Base-by-base conservation (phyloP, 37 sponge, comb jelly and placozoan species). In the Amphimedon queenslandica region DNA sequence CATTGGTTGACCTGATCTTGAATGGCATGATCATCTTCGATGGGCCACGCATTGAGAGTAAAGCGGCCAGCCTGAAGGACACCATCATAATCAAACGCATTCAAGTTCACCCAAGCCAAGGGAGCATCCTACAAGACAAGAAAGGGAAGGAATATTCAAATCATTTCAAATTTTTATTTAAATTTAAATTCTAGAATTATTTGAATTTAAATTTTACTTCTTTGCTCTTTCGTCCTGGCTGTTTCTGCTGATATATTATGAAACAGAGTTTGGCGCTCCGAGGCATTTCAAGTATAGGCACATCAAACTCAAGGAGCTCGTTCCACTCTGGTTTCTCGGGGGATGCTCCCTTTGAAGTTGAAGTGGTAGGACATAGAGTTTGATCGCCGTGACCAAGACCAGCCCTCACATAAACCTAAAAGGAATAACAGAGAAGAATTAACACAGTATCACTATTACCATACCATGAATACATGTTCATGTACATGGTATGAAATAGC, bases 231-330 rank as follows among this genome's bases (percentile, higher is more conserved):
- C 69, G 69, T 3, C 72, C 55, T 24, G 11, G 36, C 21, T 67
- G 41, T 13, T 40, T 24, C 43, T 70, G 37, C 30, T 43, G 51
- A 37, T 77, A 84, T 11, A 89, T 39, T 24, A 84, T 73, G 51
- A 91, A 91, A 61, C 98, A 97, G 43, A 97, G 95, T 58, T 92
- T 85, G 35, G 92, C 87, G 28, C 79, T 79, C 3, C 94, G 89
- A 2, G 98, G 98, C 13, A 97, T 64, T 27, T 91, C 94, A 58
- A 72, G 57, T 0, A 91, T 69, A 16, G 83, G 51, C 2, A 86
- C 80, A 39, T 82, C 84, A 74, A 97, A 97, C 63, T 84, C 90
- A 68, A 97, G 60, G 10, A 55, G 67, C 69, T 91, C 92, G 57
- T 97, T 88, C 89, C 92, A 94, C 55, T 75, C 71, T 2, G 79